phyloP scores from a whole-genome alignment of 2,888 invertebrate species.

The Ormyrus nitidulus region DNA sequence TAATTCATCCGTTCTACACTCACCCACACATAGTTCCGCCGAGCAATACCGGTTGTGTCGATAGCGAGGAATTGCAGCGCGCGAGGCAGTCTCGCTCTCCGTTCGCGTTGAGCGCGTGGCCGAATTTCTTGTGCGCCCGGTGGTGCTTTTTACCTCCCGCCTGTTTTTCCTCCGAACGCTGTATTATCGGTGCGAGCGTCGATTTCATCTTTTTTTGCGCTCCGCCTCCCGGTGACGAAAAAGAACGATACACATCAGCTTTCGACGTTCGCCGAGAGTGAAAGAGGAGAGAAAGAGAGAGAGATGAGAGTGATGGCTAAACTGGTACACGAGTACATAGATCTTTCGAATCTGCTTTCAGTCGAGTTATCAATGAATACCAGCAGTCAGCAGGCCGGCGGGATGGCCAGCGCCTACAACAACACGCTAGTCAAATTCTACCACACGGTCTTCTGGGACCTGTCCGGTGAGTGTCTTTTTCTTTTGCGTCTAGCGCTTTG shows the following conservation, averaged over 20 bases:
- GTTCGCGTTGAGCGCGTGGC: too few species aligned
- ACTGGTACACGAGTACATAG: conserved; percentile 9
- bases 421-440: conserved; percentile 81
- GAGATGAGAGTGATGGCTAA: neutral
- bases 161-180: too few species aligned
- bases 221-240: neutral
- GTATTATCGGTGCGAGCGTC: neutral
- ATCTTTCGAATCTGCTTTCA: conserved; percentile 27
- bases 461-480: conserved; percentile 79
- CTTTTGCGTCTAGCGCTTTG: neutral
- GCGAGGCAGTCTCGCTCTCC: too few species aligned
- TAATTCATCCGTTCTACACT: neutral
- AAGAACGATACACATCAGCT: too few species aligned
- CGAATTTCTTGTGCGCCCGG: too few species aligned
- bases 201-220: neutral
- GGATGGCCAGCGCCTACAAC: conserved; percentile 77
- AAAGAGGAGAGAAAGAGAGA: too few species aligned
- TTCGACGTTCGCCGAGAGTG: too few species aligned
- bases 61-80: too few species aligned
- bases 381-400: conserved; percentile 63
- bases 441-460: conserved; percentile 80
- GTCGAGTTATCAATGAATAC: conserved; percentile 64
- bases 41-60: neutral
- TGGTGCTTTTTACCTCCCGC: too few species aligned
- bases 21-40: neutral